Base-by-base conservation (phyloP, 2,888 invertebrate genomes). In the Phengaris alcon region DNA sequence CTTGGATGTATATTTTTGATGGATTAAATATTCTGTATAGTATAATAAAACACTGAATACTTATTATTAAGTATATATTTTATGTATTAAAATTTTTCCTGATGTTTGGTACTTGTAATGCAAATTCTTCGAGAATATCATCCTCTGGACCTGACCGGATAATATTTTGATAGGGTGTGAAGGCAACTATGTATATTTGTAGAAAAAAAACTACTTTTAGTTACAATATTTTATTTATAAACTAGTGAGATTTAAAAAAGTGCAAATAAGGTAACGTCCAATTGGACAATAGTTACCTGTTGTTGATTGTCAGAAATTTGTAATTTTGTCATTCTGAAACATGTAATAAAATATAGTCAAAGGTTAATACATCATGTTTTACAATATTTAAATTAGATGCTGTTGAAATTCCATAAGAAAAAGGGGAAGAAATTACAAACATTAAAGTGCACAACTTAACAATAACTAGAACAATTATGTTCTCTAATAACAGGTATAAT, bases 161-260 rank as follows among this genome's bases (percentile, higher is more conserved):
- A 35, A 3, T 35, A 35, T 35, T 35, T 2, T 68, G 13, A 10
- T 1, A 8, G 6, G 48, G 8, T 48, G 48, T 48, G 48, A 9
- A 13, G 46, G n/a, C 0, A 52, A 10, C n/a, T 68, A 6, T 8
- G 15, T 12, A n/a, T 3, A 46, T 52, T 52, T 35, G 35, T 64
- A 13, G 10, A 64, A 52, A 70, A 74, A 76, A 70, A 76, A 75
- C 69, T 69, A 77, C 74, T 75, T 77, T 77, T 64, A 22, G 74
- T 75, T 74, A 70, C 70, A 59, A 15, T 73, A 75, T 81, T 84
- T 83, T 83, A 82, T 81, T 81, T 82, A 79, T 76, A 82, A 80
- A 80, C 82, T 83, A 82, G 82, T 84, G 83, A 86, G 82, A 84
- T 83, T 89, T 89, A 89, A 89, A 89, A 90, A 90, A 89, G 90